These are phyloP conservation scores for Zelleria hepariella DNA, from an alignment of 2,888 invertebrate species.

Conservation along the genomic window DNA sequence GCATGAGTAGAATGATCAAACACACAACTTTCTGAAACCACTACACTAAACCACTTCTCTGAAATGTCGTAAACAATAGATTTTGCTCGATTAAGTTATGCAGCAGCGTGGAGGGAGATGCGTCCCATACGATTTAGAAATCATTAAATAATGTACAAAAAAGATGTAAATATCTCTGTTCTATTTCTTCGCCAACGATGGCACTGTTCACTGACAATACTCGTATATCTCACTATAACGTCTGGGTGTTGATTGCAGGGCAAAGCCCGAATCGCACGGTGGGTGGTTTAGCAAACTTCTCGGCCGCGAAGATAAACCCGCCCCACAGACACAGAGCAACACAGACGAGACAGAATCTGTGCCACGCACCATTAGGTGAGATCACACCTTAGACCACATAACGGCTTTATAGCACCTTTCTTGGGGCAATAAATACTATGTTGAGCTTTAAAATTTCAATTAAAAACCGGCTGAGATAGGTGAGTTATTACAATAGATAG, in stretches of 20 bases:
- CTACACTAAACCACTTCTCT: too few relatives aligned
- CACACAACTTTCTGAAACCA: too few relatives aligned
- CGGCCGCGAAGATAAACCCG: constrained; percentile 45
- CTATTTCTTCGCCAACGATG: neutral
- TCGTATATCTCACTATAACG: neutral
- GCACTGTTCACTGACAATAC: neutral
- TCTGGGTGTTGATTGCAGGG: constrained; percentile 57
- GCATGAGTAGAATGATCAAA: too few relatives aligned
- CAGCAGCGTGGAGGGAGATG: too few relatives aligned
- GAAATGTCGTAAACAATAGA: too few relatives aligned
- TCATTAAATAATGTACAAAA: too few relatives aligned
- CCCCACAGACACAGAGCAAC: constrained; percentile 37
- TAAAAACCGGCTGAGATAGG: too few relatives aligned
- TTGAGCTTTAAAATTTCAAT: too few relatives aligned
- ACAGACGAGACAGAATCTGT: constrained; percentile 38
- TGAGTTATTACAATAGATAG: too few relatives aligned
- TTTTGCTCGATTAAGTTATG: too few relatives aligned
- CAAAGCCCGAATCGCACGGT: constrained; percentile 52
- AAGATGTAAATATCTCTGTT: neutral
- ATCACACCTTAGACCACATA: constrained; percentile 15
- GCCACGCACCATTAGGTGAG: constrained; percentile 67
- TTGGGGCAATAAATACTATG: too few relatives aligned
- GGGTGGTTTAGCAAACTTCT: constrained; percentile 79
- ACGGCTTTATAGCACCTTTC: constrained; percentile 14
- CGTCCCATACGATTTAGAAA: too few relatives aligned